phyloP scores from a whole-genome alignment of 2,888 invertebrate genomes.

The Dicranocentrus wangi region DNA sequence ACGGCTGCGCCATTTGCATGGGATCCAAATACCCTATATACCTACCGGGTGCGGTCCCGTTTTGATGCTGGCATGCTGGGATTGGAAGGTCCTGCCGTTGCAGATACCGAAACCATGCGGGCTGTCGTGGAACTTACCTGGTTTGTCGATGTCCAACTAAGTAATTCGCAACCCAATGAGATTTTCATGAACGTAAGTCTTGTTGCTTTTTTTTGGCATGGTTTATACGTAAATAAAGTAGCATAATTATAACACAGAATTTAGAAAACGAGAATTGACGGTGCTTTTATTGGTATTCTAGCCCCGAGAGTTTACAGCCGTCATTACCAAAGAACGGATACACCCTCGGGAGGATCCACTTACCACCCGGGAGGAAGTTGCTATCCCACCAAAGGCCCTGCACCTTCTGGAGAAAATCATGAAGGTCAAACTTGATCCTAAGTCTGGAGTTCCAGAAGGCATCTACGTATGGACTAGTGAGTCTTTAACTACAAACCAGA shows the following conservation, averaged over 20 bases:
- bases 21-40: slow-evolving; percentile 72
- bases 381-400: slow-evolving; percentile 45
- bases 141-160: slow-evolving; percentile 35
- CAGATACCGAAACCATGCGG: slow-evolving; percentile 50
- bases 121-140: slow-evolving; percentile 44
- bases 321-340: slow-evolving; percentile 64
- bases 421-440: slow-evolving; percentile 63
- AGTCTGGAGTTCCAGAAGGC: slow-evolving; percentile 71
- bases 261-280: neutral
- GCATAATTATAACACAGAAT: too few species aligned
- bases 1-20: slow-evolving; percentile 68
- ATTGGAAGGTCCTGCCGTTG: slow-evolving; percentile 51
- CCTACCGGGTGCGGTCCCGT: slow-evolving; percentile 53
- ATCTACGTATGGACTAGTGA: slow-evolving; percentile 73
- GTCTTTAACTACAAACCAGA: slow-evolving; percentile 74
- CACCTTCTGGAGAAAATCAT: slow-evolving; percentile 70
- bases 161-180: slow-evolving; percentile 32
- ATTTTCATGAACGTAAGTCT: slow-evolving; percentile 66
- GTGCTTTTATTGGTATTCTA: slow-evolving; percentile 21
- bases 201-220: neutral
- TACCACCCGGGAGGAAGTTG: slow-evolving; percentile 61
- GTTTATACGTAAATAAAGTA: too few species aligned
- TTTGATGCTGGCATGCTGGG: slow-evolving; percentile 55
- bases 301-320: slow-evolving; percentile 62
- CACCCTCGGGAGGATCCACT: slow-evolving; percentile 62